A percentile compares a stretch with the other conserved stretches of the same genome.
These are phyloP conservation scores for Capitella teleta DNA, from an alignment of 1,140 invertebrate genomes.

Conservation along the genomic window DNA sequence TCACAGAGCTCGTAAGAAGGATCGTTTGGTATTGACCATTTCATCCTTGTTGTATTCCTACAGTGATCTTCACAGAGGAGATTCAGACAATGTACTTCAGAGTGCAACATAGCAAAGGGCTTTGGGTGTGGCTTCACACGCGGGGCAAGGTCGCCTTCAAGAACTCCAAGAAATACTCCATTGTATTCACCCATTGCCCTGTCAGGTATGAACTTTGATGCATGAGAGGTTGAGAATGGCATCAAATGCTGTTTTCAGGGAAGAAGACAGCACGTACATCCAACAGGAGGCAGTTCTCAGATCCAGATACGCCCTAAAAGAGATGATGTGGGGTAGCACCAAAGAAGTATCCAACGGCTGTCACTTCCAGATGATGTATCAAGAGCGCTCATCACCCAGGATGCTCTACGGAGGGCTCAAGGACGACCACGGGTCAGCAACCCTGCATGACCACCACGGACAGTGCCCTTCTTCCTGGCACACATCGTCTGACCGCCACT, in stretches of 20 bases:
- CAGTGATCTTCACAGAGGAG: constrained; percentile 23
- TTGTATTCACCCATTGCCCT: constrained; percentile 29
- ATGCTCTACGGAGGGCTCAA: neutral
- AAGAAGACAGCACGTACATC: constrained; percentile 26
- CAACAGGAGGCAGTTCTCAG: constrained; percentile 22
- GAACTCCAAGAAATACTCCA: constrained; percentile 30
- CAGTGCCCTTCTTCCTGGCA: constrained; percentile 27
- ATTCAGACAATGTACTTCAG: constrained; percentile 27
- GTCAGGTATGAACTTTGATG: constrained; percentile 18
- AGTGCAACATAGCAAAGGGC: constrained; percentile 16
- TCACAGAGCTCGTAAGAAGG: constrained; percentile 25
- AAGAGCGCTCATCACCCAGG: neutral
- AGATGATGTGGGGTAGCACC: constrained; percentile 17
- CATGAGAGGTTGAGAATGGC: neutral
- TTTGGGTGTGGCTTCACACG: constrained; percentile 23
- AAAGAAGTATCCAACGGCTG: constrained; percentile 6
- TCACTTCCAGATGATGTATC: neutral
- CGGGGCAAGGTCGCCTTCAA: constrained; percentile 26
- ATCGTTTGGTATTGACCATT: too few species aligned
- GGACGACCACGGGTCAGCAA: constrained; percentile 11
- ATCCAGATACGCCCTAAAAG: constrained; percentile 16
- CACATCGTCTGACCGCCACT: constrained; percentile 20
- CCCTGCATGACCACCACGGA: constrained; percentile 13
- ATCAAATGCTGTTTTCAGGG: constrained; percentile 13
- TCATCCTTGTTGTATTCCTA: neutral